Percentiles rank a stretch among this genome's conserved stretches.
phyloP scores from a whole-genome alignment of 2,113 vertebrate species.

The Tautogolabrus adspersus region DNA sequence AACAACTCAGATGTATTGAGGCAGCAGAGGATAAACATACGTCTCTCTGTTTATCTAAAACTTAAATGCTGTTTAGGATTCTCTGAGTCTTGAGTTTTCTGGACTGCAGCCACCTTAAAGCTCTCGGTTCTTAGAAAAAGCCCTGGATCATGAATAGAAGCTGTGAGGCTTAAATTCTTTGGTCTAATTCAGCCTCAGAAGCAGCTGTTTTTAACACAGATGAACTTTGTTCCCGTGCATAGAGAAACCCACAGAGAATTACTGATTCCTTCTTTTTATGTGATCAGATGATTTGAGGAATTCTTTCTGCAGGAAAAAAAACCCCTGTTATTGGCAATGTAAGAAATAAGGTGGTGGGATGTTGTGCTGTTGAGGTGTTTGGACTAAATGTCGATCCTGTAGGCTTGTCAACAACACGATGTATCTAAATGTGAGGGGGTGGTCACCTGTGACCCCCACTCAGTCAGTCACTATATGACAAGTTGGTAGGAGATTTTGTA shows the following conservation, averaged over 20 bases:
- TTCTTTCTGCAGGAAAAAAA: neutral
- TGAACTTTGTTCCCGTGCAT: neutral
- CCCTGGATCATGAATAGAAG: neutral
- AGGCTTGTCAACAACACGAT: neutral
- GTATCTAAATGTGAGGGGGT: neutral
- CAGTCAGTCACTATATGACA: too few relatives aligned
- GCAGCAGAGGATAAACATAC: neutral
- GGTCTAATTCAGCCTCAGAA: neutral
- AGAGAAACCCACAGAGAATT: neutral
- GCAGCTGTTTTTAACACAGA: slow-evolving; percentile 6
- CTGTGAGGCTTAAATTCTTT: neutral
- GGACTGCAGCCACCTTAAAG: neutral
- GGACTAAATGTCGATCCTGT: neutral
- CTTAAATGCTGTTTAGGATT: neutral
- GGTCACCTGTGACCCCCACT: too few relatives aligned
- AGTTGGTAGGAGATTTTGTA: neutral
- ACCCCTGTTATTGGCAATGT: neutral
- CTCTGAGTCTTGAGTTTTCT: neutral
- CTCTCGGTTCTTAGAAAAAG: neutral
- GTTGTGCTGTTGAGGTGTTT: neutral
- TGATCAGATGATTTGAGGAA: slow-evolving; percentile 11
- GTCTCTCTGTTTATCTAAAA: neutral
- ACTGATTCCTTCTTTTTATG: neutral
- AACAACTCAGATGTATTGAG: neutral
- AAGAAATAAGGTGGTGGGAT: neutral